Evolutionary conservation across 1,140 invertebrate species (phyloP), one percentile per base, ranked within the genome.

Genomic region (Sycobia sp.): DNA sequence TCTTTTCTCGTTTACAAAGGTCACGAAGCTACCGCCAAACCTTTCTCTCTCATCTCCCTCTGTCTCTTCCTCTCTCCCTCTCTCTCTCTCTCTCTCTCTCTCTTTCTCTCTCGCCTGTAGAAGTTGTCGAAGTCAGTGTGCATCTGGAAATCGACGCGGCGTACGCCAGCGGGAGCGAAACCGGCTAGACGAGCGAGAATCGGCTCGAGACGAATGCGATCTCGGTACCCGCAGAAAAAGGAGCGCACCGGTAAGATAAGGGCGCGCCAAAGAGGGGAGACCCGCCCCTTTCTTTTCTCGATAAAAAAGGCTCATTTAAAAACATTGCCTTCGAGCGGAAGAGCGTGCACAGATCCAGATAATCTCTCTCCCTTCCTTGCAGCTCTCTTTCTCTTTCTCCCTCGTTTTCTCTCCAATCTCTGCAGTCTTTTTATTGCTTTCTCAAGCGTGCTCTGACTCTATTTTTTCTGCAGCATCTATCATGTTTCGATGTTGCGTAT

Each of bases 221-320:
- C 38, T 38, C 18, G 13, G 23, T 0, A 25, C 7, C 11, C 25
- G 25, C 44, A 20, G 16, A 20, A 36, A 38, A 9, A 8, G 5
- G 13, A 10, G 23, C 20, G 16, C 36, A 25, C 29, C 11, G n/a
- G 7, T 7, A 7, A 29, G 34, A 55, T 55, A 62, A 55, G 51
- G 55, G 36, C 50, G 36, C 23, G 23, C 32, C 23, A 7, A 25
- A 5, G 2, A 5, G 16, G 13, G 25, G 34, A 55, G n/a, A 36
- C 32, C 3, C 20, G n/a, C n/a, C n/a, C n/a, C n/a, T n/a, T n/a
- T n/a, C n/a, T n/a, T n/a, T n/a, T 39, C 50, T 47, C 18, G 22
- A 29, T 18, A 62, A 62, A 54, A 62, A 62, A 47, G 60, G 4
- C 51, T 62, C 60, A 62, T 62, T 62, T 62, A 62, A 62, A 62